Evolutionary conservation across 2,113 vertebrate species (phyloP), one percentile per base, ranked within the genome.

Genomic region (Mola mola): DNA sequence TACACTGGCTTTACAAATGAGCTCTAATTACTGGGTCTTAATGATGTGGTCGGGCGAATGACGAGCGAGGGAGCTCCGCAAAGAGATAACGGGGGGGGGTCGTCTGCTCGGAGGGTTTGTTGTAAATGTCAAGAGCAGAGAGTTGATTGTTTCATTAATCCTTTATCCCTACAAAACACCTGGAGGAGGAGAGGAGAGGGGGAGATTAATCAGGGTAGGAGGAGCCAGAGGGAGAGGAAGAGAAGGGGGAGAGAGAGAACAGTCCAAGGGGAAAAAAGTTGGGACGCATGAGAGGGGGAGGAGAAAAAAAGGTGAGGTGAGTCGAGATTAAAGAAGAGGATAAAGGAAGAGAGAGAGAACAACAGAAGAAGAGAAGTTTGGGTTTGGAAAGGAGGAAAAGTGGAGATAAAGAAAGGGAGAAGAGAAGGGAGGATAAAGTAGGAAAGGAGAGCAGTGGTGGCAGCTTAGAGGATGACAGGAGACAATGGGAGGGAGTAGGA

Each of bases 141-240:
- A 85, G 84, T 72, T 92, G 89, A 94, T 92, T 89, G 90, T 87
- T 90, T 90, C 92, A 92, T 94, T 87, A 88, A 84, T 93, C 91
- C 91, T 91, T 95, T 94, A 94, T 95, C 89, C 81, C 78, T 75
- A 17, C 56, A 80, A 78, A 94, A 92, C 89, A 94, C 89, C 92
- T 94, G 92, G 87, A 88, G 71, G 86, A 81, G 89, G 51, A 88
- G 87, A 75, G 86, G 85, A 86, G 58, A 44, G 61, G 48, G 66
- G 22, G 46, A 25, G 42, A 34, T n/a, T n/a, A n/a, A n/a, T n/a
- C n/a, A n/a, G n/a, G 29, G 31, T 22, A 31, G 40, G 31, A 47
- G 66, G 75, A 72, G 68, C 47, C 19, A 34, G 61, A 29, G 25
- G 15, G 6, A 44, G 28, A 21, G 13, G 28, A 34, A 49, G 46